Percentiles rank a stretch among this genome's conserved stretches.
phyloP scores from a whole-genome alignment of 1,140 invertebrate species.

The Papilio polytes region DNA sequence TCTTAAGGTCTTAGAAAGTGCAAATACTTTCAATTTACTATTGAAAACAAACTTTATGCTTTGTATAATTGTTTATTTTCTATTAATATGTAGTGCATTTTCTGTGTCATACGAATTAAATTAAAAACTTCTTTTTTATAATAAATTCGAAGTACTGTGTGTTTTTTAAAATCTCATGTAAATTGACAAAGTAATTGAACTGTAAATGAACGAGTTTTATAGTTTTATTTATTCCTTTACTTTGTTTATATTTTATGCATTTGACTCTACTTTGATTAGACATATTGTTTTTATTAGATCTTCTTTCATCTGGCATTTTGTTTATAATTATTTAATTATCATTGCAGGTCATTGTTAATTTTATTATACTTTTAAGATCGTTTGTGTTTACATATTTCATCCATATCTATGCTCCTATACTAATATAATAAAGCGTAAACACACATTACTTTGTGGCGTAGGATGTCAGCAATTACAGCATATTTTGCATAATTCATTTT shows the following conservation, averaged over 20 bases:
- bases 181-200: not conserved
- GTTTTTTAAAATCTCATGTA: too few relatives aligned
- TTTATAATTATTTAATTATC: conserved; percentile 6
- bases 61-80: not conserved
- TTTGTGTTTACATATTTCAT: conserved; percentile 16
- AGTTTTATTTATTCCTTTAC: not conserved
- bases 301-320: not conserved
- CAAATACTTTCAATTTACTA: not conserved
- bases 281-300: not conserved
- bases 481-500: too few relatives aligned
- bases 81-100: not conserved
- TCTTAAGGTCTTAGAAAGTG: not conserved
- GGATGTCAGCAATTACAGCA: too few relatives aligned
- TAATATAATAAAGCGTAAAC: too few relatives aligned
- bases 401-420: too few relatives aligned
- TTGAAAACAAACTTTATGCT: not conserved
- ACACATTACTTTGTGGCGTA: too few relatives aligned
- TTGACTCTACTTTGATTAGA: not conserved
- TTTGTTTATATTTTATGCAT: not conserved
- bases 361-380: conserved; percentile 12
- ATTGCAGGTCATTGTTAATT: not conserved
- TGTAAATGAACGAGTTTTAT: not conserved
- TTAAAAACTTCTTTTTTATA: not conserved
- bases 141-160: not conserved
- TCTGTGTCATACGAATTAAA: not conserved